Evolutionary conservation across 2,888 invertebrate species (phyloP), one percentile per base, ranked within the genome.

Genomic region (Parnassius apollo): DNA sequence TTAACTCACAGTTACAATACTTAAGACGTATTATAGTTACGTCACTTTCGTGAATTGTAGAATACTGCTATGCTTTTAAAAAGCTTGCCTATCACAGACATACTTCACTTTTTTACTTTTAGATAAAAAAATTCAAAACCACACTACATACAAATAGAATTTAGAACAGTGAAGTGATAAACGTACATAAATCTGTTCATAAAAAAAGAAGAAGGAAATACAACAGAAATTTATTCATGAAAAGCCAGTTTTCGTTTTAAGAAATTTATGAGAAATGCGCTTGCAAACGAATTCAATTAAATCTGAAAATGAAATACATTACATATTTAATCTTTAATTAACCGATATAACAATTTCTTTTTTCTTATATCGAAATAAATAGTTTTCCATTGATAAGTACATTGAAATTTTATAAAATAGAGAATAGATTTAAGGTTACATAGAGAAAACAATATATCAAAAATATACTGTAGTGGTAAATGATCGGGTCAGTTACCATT

Each of bases 61-160:
- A 88, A 88, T 88, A 89, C 86, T 88, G 86, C 77, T 77, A 76
- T 72, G 76, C 81, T 80, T 87, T 86, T 77, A 80, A 75, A 87
- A 88, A 87, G 86, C 86, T 74, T 82, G 76, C 49, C 87, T 90
- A 89, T 90, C 90, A 90, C 89, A 90, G 90, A 85, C 77, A 71
- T 62, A 46, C 58, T 68, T 68, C 61, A 65, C 69, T 67, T 35
- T 35, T 68, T 68, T 68, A 66, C 68, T 66, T 66, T 60, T 35
- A 35, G 35, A 35, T 35, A 7, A 35, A 7, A 35, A 35, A 7
- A 7, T 35, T 7, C 4, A 56, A 8, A 45, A 52, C 52, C 35
- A 56, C 46, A 12, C 10, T 46, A 46, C 46, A 46, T 8, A 8
- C n/a, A 46, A 46, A 4, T 11, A n/a, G 46, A 46, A 12, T 46